Evolutionary conservation across 2,888 invertebrate genomes (phyloP), one percentile per base, ranked within the genome.

Genomic region (Leptinotarsa juncta): DNA sequence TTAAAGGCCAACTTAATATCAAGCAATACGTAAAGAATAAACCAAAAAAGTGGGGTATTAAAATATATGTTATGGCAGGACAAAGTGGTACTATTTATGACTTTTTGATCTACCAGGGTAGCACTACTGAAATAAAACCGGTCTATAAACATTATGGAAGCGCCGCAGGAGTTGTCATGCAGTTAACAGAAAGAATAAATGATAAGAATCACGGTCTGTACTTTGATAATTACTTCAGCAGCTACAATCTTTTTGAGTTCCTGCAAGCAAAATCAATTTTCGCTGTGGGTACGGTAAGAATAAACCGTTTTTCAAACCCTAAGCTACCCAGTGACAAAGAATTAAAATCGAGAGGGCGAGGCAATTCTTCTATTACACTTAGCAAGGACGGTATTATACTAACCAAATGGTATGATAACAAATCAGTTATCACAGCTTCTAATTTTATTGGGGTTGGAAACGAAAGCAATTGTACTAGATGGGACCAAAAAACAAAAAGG

Each of bases 101-200:
- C 77, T 84, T 84, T 76, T 71, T 84, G 66, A 77, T 83, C 32
- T 85, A 84, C 73, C 85, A 85, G 79, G 82, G 83, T 15, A 70
- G 74, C n/a, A 78, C 78, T 16, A 79, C 80, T 55, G 76, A 77
- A 71, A 62, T 84, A 16, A 77, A 79, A 60, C 42, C 62, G 71
- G 67, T 73, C 15, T 72, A 72, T 53, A 48, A 48, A 65, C 51
- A 71, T 62, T 74, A 73, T 70, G 73, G 77, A 23, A 20, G 18
- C 26, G 70, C 55, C 50, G 73, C 73, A 32, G 66, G 71, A 57
- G 72, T 74, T 20, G 79, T 80, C 15, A 66, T 71, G 65, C 73
- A 78, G 32, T 55, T 79, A 23, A 48, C 72, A 15, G 72, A 81
- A 65, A 70, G 77, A 66, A 72, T 79, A 23, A 67, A 12, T 32